These are phyloP conservation scores for Heliconius charithonia DNA, from an alignment of 2,888 invertebrate genomes.

Conservation along the genomic window DNA sequence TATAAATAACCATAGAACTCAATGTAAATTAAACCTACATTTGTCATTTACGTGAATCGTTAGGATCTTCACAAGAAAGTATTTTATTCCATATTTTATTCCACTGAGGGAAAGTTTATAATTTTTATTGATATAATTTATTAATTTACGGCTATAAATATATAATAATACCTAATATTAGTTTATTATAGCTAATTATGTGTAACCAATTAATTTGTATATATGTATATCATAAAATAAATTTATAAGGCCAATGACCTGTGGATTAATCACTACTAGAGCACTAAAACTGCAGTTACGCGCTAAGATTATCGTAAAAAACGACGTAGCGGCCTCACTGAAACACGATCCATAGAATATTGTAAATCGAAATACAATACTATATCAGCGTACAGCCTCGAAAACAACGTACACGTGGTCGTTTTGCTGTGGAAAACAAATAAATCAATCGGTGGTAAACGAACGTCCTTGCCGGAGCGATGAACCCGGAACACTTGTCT, in stretches of 20 bases:
- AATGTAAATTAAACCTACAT: neutral
- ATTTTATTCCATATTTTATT: neutral
- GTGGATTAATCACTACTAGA: constrained; percentile 55
- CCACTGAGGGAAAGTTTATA: no score
- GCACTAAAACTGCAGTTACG: constrained; percentile 56
- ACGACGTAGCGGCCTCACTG: constrained; percentile 28
- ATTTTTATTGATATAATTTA: no score
- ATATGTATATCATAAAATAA: neutral
- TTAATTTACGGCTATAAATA: no score
- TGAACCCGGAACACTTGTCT: constrained; percentile 73
- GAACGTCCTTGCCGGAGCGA: constrained; percentile 75
- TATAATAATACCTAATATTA: neutral
- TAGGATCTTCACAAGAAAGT: neutral
- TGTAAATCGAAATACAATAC: constrained; percentile 27
- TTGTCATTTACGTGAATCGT: neutral
- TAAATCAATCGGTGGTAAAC: constrained; percentile 56
- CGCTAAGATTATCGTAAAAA: constrained; percentile 58
- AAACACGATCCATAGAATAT: constrained; percentile 32
- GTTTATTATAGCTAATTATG: neutral
- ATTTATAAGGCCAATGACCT: constrained; percentile 55
- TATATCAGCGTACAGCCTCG: constrained; percentile 16
- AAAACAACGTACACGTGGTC: constrained; percentile 51
- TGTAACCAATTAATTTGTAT: neutral
- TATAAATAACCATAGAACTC: neutral
- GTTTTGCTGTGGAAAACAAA: constrained; percentile 48